A percentile compares a stretch with the other conserved stretches of the same genome.
Evolutionary conservation across 2,113 vertebrate genomes (phyloP).

Genomic region (Lampris incognitus): DNA sequence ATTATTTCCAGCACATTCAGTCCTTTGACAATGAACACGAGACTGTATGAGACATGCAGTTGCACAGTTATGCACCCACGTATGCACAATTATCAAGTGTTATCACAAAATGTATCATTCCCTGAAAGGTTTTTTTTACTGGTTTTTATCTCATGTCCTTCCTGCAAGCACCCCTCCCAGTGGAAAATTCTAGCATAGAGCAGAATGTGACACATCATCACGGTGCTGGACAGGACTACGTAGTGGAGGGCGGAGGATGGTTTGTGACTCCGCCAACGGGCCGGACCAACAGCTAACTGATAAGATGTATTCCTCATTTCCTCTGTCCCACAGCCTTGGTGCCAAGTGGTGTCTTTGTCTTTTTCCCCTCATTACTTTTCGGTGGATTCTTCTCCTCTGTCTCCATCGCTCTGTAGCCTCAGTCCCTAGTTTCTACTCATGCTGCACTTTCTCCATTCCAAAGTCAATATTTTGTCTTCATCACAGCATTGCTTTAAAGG

Average conservation of each 20-base stretch:
- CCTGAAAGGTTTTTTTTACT: not conserved
- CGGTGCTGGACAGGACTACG: slow-evolving; percentile 17
- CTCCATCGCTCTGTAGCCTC: slow-evolving; percentile 15
- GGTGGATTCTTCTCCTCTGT: slow-evolving; percentile 10
- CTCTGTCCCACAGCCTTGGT: not conserved
- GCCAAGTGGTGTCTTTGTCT: not conserved
- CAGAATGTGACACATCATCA: slow-evolving; percentile 30
- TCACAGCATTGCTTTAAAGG: slow-evolving; percentile 67
- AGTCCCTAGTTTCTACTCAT: slow-evolving; percentile 45
- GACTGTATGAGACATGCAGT: not conserved
- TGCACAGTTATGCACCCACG: not conserved
- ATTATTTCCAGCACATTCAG: too few relatives aligned
- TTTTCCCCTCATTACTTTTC: slow-evolving; percentile 37
- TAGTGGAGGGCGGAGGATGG: slow-evolving; percentile 35
- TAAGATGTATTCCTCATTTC: slow-evolving; percentile 1
- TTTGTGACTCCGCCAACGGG: slow-evolving; percentile 15
- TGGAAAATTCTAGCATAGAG: slow-evolving; percentile 10
- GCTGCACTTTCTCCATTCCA: slow-evolving; percentile 74
- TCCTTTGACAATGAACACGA: too few relatives aligned
- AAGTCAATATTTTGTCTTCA: slow-evolving; percentile 81
- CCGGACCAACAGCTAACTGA: slow-evolving; percentile 1
- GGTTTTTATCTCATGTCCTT: not conserved
- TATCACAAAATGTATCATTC: not conserved
- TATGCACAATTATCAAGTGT: not conserved
- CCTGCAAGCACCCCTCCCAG: not conserved